A percentile compares a stretch with the other conserved stretches of the same genome.
Evolutionary conservation across 2,797 vertebrate species (phyloP).

Genomic region (Euphonia xanthogaster): DNA sequence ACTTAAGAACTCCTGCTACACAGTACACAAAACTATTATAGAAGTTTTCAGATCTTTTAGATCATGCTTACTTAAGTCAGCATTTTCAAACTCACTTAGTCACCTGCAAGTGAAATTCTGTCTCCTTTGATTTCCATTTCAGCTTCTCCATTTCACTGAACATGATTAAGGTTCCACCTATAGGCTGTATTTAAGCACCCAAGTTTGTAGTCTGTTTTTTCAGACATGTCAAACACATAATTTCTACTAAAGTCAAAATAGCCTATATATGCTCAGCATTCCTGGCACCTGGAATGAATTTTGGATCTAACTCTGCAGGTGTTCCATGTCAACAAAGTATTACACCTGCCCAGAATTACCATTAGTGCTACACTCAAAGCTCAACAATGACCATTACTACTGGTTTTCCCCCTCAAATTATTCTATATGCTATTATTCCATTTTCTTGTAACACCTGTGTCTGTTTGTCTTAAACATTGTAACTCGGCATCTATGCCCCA

Average conservation of each 20-base stretch:
- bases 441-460: neutral
- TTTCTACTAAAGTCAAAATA: neutral
- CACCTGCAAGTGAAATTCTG: neutral
- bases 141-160: neutral
- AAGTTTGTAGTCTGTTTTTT: neutral
- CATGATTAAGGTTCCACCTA: neutral
- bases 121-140: neutral
- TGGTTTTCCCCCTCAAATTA: rapidly evolving
- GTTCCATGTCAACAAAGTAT: neutral
- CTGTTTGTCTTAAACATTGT: neutral
- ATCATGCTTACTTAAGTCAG: neutral
- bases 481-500: neutral
- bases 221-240: neutral
- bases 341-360: neutral
- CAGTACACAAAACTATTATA: neutral
- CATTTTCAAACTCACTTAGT: neutral
- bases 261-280: neutral
- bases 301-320: neutral
- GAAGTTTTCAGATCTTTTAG: neutral
- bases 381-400: neutral
- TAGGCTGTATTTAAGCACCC: neutral
- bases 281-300: neutral
- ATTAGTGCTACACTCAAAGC: neutral
- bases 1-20: neutral
- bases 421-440: neutral